Base-by-base conservation (phyloP, 2,113 vertebrate species). In the Oncorhynchus keta region DNA sequence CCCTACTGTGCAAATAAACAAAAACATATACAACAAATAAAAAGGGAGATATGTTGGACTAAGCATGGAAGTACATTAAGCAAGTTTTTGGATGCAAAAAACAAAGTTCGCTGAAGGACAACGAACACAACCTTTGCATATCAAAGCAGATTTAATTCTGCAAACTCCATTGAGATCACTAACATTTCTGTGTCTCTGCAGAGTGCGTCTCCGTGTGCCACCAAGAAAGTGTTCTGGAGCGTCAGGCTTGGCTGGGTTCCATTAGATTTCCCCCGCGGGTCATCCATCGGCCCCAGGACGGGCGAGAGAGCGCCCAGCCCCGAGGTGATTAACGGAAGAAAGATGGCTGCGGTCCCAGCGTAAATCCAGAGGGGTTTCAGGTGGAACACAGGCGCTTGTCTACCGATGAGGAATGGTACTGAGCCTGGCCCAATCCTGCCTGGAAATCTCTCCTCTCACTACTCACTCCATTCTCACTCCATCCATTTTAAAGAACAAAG, bases 211-310 rank as follows among this genome's bases (percentile, higher is more conserved):
- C 82, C 69, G 75, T 76, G 49, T 82, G 85, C 61, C 74, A 83
- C 81, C 81, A 80, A 84, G 80, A 88, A 89, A 85, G 86, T 81
- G 78, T 84, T 85, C 74, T 76, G 76, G 65, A 81, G 77, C 51
- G 80, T 90, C 88, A 83, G 16, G 49, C 77, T 86, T 88, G 89
- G 90, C 85, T 84, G 77, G 66, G 76, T 90, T 92, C 89, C 89
- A 88, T 88, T 93, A 89, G 87, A 92, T 93, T 92, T 87, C 75
- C 91, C 89, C 87, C 89, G 87, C 49, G 92, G 89, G 89, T 86
- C 89, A 88, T 93, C 88, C 87, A 81, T 89, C 88, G 85, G 78
- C 55, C 73, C 59, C 72, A 70, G 86, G 91, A 90, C 76, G 51
- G 87, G 80, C 48, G 72, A 83, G 35, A 74, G 79, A 86, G 68